These are phyloP conservation scores for Leptothorax acervorum DNA, from an alignment of 2,888 invertebrate species.

Conservation along the genomic window DNA sequence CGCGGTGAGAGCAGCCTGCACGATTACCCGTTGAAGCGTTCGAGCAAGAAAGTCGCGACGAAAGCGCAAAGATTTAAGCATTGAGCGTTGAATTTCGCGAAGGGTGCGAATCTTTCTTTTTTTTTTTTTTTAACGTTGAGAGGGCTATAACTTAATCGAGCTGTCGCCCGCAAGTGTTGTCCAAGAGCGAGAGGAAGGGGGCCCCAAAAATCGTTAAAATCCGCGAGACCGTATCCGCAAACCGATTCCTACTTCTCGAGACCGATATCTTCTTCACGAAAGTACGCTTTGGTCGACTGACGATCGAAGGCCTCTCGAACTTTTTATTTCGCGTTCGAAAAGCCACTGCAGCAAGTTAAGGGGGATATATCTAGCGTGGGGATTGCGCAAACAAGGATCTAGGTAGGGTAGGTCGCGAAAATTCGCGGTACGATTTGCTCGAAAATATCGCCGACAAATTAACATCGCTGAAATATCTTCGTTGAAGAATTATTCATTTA, in stretches of 20 bases:
- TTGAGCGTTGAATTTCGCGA: not conserved
- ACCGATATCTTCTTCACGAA: not conserved
- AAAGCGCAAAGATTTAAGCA: not conserved
- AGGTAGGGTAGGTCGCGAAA: not conserved
- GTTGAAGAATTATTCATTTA: not conserved
- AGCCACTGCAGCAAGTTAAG: slow-evolving; percentile 20
- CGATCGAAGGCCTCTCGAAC: slow-evolving; percentile 4
- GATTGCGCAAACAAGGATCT: not conserved
- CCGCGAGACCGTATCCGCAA: slow-evolving; percentile 3
- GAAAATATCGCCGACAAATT: not conserved
- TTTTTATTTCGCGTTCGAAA: not conserved
- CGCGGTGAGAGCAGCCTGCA: not conserved
- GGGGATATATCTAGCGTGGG: not conserved
- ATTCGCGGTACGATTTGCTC: not conserved
- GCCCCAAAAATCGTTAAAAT: not conserved
- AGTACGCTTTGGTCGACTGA: slow-evolving; percentile 13
- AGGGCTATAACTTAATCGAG: not conserved
- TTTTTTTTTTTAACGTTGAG: not conserved
- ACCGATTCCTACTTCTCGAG: not conserved
- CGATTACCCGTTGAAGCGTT: slow-evolving; percentile 13
- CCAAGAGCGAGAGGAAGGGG: not conserved
- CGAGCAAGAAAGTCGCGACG: not conserved
- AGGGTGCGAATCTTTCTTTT: not conserved
- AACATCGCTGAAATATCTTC: not conserved
- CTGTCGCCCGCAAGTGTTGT: not conserved